Evolutionary conservation across 2,797 vertebrate species (phyloP), one percentile per base, ranked within the genome.

Genomic region (Dermochelys coriacea): DNA sequence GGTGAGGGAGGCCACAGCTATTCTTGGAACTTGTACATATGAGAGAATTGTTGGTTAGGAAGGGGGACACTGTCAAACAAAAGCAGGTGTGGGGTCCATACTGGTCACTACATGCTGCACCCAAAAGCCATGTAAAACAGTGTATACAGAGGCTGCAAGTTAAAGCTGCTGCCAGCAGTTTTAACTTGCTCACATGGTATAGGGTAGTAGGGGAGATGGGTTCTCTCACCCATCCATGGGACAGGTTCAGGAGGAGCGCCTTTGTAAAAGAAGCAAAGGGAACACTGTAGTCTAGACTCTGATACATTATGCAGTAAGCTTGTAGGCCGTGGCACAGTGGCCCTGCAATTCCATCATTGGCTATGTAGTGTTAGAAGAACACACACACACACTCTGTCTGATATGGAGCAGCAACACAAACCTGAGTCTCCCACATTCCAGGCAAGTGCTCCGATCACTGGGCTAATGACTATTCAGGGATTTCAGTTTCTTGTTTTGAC

Each of bases 261-360:
- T 93, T 68, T 87, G 71, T 49, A 61, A 80, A 87, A 93, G 71
- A 87, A 86, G 21, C 19, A 57, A 21, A 91, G 71, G 88, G 91
- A 80, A 82, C 82, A 18, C 94, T 91, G 78, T 21, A 5, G 8
- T 80, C 45, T 5, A 92, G 91, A 83, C 87, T 93, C 84, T 93
- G 59, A 52, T 83, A 23, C 45, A 5, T 21, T 41, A 14, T 89
- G 64, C 41, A 74, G 12, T 50, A 75, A 64, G 61, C 86, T 91
- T 87, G 51, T 51, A 11, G n/a, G 86, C 64, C 57, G 2, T 54
- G 41, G 29, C 3, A 0, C 68, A 15, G 79, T 79, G 84, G 25
- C 81, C 93, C 82, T 86, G 57, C 2, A 3, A 11, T 82, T 90
- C 27, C 29, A 89, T 91, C 52, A 71, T 3, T 54, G 2, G 1